phyloP scores from a whole-genome alignment of 2,797 vertebrate species.

The Karalla daura region DNA sequence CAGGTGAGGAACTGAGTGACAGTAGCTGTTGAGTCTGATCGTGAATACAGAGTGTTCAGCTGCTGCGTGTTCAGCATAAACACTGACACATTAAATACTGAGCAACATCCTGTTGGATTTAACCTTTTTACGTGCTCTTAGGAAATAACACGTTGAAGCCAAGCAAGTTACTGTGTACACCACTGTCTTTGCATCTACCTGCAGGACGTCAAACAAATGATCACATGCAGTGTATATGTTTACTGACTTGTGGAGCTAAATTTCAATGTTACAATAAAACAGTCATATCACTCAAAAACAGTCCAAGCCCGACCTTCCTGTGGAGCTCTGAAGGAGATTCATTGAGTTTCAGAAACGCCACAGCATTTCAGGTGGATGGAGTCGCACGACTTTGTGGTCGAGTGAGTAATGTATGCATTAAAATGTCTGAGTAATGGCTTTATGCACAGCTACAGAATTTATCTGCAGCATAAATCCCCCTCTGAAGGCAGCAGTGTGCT shows the following conservation, averaged over 20 bases:
- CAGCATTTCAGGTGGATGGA: background rate
- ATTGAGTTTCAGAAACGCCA: background rate
- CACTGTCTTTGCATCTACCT: background rate
- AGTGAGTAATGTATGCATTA: constrained; percentile 37
- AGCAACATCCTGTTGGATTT: background rate
- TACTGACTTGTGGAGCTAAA: background rate
- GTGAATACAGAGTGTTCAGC: background rate
- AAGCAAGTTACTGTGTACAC: background rate
- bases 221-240: background rate
- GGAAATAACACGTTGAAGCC: constrained; percentile 9
- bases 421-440: constrained; percentile 40
- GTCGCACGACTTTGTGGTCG: constrained; percentile 6
- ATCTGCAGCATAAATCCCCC: constrained; percentile 20
- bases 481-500: constrained; percentile 19
- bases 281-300: background rate
- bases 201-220: background rate
- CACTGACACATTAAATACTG: background rate
- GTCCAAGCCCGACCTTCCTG: no score
- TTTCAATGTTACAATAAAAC: background rate
- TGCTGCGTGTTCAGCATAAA: background rate
- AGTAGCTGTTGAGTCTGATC: background rate
- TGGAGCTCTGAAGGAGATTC: background rate
- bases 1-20: background rate
- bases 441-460: constrained; percentile 6
- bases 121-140: background rate